These are phyloP conservation scores for Aleiodes alternator DNA, from an alignment of 2,888 invertebrate species.

Conservation along the genomic window DNA sequence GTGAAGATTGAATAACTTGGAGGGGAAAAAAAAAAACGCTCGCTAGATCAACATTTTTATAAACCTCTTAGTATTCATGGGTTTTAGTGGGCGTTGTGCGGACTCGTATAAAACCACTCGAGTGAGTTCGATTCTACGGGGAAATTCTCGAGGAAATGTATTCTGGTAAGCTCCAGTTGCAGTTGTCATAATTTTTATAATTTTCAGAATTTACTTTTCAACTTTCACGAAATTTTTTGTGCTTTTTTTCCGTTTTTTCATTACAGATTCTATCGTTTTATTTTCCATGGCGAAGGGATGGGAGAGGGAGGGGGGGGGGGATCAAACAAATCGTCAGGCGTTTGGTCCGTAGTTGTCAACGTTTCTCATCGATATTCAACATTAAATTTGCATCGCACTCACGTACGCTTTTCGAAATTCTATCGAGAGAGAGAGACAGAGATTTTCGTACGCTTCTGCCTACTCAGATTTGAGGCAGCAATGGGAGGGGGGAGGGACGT, in stretches of 20 bases:
- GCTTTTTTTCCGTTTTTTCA: background rate
- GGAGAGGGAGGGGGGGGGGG: background rate
- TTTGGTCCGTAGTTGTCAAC: constrained; percentile 31
- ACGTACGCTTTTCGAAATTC: constrained; percentile 59
- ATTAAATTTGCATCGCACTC: constrained; percentile 68
- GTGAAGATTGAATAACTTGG: constrained; percentile 42
- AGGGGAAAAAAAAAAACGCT: constrained; percentile 56
- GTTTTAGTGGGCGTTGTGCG: constrained; percentile 60
- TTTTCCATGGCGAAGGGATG: background rate
- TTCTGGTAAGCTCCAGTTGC: constrained; percentile 25
- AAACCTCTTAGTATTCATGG: constrained; percentile 74
- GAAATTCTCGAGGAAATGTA: constrained; percentile 2
- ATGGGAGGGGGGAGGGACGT: background rate
- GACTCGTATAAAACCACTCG: constrained; percentile 53
- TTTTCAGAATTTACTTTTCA: constrained; percentile 11
- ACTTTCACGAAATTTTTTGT: background rate
- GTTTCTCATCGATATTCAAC: constrained; percentile 64
- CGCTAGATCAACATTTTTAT: constrained; percentile 75
- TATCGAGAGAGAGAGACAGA: constrained; percentile 24
- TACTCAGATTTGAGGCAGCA: constrained; percentile 64
- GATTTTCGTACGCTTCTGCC: constrained; percentile 59
- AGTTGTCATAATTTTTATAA: constrained; percentile 34
- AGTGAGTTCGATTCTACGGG: constrained; percentile 64
- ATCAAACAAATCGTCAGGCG: constrained; percentile 31
- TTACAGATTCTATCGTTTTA: background rate